Evolutionary conservation across 2,113 vertebrate species (phyloP).

Genomic region (Pyrgilauda ruficollis): DNA sequence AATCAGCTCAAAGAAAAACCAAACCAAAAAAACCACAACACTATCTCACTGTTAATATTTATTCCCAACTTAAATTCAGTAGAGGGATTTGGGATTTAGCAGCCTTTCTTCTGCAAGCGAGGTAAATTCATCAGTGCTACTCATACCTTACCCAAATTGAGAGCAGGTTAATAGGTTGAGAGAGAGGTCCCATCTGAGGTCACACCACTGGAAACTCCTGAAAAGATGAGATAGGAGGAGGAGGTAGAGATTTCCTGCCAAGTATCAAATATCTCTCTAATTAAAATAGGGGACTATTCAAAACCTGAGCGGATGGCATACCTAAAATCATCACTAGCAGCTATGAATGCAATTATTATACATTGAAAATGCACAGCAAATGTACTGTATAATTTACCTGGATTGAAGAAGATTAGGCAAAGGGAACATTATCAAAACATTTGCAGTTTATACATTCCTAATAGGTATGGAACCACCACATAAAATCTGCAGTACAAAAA

Average conservation of each 20-base stretch:
- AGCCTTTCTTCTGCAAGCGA: not conserved
- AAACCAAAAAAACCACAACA: not conserved
- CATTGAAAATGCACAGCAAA: not conserved
- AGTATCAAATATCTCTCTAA: not conserved
- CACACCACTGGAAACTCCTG: not conserved
- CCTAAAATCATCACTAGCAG: not conserved
- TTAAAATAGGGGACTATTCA: not conserved
- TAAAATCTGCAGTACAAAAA: not conserved
- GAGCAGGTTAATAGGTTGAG: not conserved
- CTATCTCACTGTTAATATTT: not conserved
- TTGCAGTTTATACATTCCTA: not conserved
- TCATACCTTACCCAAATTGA: not conserved
- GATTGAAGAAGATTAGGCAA: not conserved
- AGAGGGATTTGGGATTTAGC: not conserved
- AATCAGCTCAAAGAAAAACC: not conserved
- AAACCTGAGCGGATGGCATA: not conserved
- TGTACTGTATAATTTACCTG: conserved; percentile 25
- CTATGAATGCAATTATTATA: not conserved
- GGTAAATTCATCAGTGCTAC: not conserved
- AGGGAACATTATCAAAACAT: not conserved
- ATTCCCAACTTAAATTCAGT: not conserved
- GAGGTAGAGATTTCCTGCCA: not conserved
- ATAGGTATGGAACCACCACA: not conserved
- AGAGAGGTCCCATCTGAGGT: not conserved
- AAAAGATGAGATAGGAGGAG: not conserved